Evolutionary conservation across 2,888 invertebrate species (phyloP).

Genomic region (Trimorus sp.): DNA sequence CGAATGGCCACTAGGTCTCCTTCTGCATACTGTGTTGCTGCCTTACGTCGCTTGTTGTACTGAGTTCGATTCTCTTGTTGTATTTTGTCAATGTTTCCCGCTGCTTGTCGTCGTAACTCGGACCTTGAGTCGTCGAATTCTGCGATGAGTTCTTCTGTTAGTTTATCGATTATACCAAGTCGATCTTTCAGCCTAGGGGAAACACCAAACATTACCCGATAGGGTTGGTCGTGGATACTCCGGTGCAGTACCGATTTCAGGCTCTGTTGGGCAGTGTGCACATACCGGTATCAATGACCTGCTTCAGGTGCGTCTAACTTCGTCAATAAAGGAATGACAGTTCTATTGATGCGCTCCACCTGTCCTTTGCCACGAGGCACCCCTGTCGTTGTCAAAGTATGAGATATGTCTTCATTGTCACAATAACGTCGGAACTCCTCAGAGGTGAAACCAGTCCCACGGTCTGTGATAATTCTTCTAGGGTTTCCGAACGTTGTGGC

Average conservation of each 20-base stretch:
- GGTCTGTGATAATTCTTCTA: background rate
- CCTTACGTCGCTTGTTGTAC: background rate
- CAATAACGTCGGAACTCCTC: background rate
- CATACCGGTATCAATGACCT: background rate
- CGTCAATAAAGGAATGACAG: background rate
- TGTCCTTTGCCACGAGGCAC: background rate
- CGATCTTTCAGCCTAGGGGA: background rate
- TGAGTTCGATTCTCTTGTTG: background rate
- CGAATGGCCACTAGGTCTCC: background rate
- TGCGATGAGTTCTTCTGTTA: background rate
- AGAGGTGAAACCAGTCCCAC: background rate
- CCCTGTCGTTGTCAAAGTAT: background rate
- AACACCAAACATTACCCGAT: background rate
- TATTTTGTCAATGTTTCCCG: background rate
- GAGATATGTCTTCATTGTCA: background rate
- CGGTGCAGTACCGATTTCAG: background rate
- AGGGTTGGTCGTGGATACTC: background rate
- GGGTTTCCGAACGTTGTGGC: background rate
- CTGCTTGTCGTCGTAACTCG: background rate
- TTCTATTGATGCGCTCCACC: background rate
- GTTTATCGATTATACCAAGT: background rate
- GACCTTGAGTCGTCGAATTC: background rate
- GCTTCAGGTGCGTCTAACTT: background rate
- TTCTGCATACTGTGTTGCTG: background rate
- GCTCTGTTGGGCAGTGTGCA: background rate